These are phyloP conservation scores for Epirrhoe alternata DNA, from an alignment of 2,888 invertebrate genomes.

Conservation along the genomic window DNA sequence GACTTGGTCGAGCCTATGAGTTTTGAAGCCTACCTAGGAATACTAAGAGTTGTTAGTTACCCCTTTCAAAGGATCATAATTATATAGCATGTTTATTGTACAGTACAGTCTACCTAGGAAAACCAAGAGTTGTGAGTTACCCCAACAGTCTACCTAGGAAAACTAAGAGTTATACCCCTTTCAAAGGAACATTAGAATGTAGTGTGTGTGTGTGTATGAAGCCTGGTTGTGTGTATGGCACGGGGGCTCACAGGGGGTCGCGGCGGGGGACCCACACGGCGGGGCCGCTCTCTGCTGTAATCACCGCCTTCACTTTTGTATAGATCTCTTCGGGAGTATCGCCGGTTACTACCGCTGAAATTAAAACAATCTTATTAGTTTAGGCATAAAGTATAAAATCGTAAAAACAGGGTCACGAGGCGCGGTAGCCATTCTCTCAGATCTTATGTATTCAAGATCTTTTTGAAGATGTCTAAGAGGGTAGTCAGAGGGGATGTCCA, in stretches of 20 bases:
- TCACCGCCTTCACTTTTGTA: conserved; percentile 96
- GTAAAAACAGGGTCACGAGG: too few relatives aligned
- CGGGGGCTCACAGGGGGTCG: conserved; percentile 91
- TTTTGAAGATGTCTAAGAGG: too few relatives aligned
- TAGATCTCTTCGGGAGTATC: conserved; percentile 99
- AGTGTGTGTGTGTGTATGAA: neutral
- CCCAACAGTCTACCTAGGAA: neutral
- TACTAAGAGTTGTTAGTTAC: too few relatives aligned
- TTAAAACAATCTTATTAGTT: conserved; percentile 12
- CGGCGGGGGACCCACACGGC: conserved; percentile 98
- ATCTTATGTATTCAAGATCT: too few relatives aligned
- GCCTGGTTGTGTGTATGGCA: conserved; percentile 44
- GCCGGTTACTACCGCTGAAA: conserved; percentile 96
- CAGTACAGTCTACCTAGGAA: too few relatives aligned
- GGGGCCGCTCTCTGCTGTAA: conserved; percentile 97
- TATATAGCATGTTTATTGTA: too few relatives aligned
- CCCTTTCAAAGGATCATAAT: too few relatives aligned
- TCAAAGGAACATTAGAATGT: neutral
- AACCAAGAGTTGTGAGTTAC: neutral
- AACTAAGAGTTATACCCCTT: neutral
- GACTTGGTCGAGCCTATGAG: too few relatives aligned
- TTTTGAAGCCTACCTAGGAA: too few relatives aligned
- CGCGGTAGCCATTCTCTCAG: too few relatives aligned
- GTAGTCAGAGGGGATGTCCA: too few relatives aligned
- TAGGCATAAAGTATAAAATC: too few relatives aligned